Evolutionary conservation across 2,113 vertebrate genomes (phyloP), one percentile per base, ranked within the genome.

Genomic region (Phylloscopus trochiloides): DNA sequence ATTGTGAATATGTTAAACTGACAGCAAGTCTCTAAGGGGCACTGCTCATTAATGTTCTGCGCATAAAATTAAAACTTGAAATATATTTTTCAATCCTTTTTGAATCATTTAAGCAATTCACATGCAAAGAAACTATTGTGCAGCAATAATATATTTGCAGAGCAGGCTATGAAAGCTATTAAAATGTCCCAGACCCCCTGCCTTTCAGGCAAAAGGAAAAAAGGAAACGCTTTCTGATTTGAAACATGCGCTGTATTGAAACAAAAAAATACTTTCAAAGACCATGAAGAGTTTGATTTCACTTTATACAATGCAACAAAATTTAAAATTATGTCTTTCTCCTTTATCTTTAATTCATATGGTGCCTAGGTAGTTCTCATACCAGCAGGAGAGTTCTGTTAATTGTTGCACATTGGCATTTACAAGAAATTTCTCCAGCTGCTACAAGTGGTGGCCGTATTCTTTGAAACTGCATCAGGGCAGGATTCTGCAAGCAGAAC

Each of bases 41-140:
- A 95, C 94, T 48, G 48, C 97, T 98, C 98, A 98, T 98, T 98
- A 98, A 98, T 97, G 98, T 94, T 97, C 97, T 95, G 96, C 91
- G 98, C 98, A 98, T 98, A 98, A 98, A 98, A 98, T 98, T 98
- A 98, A 98, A 98, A 98, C 97, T 87, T 94, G 96, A 98, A 98
- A 98, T 98, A 98, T 97, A 97, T 97, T 98, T 98, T 97, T 96
- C 98, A 96, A 98, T 97, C 97, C 97, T 97, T 97, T 98, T 98
- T 97, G 95, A 98, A 98, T 97, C 96, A 98, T 98, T 98, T 98
- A 97, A 97, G 97, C 94, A 97, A 97, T 98, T 98, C 96, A 98
- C 93, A 97, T 90, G 98, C 98, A 97, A 98, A 98, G 97, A 97
- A 97, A 98, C 97, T 97, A 98, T 98, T 98, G 97, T 98, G 96